phyloP scores from a whole-genome alignment of 2,113 vertebrate species.

The Neodontobutis hainanensis region DNA sequence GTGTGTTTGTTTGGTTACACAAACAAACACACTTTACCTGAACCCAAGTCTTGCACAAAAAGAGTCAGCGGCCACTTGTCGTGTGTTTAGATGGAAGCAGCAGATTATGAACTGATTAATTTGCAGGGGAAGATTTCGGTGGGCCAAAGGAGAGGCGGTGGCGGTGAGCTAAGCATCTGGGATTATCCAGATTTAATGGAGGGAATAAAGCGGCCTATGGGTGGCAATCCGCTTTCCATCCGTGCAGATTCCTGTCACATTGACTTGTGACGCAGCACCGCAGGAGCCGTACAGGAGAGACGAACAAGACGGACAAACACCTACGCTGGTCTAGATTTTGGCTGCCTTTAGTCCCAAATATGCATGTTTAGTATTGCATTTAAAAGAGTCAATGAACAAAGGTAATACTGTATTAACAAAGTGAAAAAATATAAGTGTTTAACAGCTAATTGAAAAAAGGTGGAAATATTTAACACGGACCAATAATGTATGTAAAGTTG shows the following conservation, averaged over 20 bases:
- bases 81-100: slow-evolving; percentile 30
- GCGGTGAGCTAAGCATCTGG: slow-evolving; percentile 62
- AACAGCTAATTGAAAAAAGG: too few species aligned
- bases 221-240: slow-evolving; percentile 63
- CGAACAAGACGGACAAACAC: not conserved
- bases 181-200: slow-evolving; percentile 72
- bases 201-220: slow-evolving; percentile 61
- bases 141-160: slow-evolving; percentile 51
- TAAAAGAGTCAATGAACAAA: too few species aligned
- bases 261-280: slow-evolving; percentile 45
- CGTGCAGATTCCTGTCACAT: slow-evolving; percentile 56
- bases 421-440: too few species aligned
- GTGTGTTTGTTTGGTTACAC: slow-evolving; percentile 19
- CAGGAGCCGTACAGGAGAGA: slow-evolving; percentile 3
- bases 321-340: too few species aligned
- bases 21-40: slow-evolving; percentile 38
- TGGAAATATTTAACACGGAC: too few species aligned
- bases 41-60: slow-evolving; percentile 3
- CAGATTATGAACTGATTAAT: slow-evolving; percentile 69
- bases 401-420: too few species aligned
- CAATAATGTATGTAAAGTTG: too few species aligned
- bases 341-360: too few species aligned
- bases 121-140: slow-evolving; percentile 55
- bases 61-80: not conserved
- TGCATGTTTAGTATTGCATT: too few species aligned